Evolutionary conservation across 2,797 vertebrate genomes (phyloP).

Genomic region (Monodelphis domestica): DNA sequence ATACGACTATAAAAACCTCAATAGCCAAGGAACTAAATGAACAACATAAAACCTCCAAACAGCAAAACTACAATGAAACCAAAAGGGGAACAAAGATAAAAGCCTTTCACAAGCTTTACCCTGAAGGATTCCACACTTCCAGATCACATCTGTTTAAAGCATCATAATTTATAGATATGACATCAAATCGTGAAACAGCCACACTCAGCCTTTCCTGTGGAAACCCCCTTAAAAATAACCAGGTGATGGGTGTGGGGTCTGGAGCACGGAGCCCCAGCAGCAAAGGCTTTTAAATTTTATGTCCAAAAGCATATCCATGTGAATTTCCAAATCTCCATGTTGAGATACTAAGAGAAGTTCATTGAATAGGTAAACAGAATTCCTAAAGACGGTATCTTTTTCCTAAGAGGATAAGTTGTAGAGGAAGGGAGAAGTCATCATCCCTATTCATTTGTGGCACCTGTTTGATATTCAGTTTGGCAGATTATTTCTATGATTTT

Average conservation of each 20-base stretch:
- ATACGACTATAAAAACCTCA: conserved; percentile 83
- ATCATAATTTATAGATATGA: conserved; percentile 80
- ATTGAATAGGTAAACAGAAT: conserved; percentile 47
- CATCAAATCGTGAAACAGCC: conserved; percentile 77
- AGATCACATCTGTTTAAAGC: conserved; percentile 81
- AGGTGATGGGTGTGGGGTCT: conserved; percentile 69
- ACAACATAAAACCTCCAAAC: conserved; percentile 82
- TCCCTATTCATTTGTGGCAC: neutral
- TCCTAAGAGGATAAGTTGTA: neutral
- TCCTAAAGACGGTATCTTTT: conserved; percentile 31
- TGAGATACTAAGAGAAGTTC: conserved; percentile 63
- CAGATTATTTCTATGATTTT: conserved; percentile 5
- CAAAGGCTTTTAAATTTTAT: conserved; percentile 78
- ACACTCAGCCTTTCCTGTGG: conserved; percentile 77
- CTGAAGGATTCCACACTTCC: conserved; percentile 78
- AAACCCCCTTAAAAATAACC: conserved; percentile 77
- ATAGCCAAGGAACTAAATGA: conserved; percentile 81
- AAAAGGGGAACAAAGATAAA: conserved; percentile 50
- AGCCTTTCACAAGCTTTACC: conserved; percentile 76
- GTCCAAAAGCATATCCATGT: conserved; percentile 68
- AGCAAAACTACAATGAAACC: conserved; percentile 80
- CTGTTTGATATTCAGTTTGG: conserved; percentile 17
- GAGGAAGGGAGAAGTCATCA: neutral
- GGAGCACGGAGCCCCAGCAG: conserved; percentile 56
- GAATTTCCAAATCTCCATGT: conserved; percentile 63